Percentiles rank a stretch among this genome's conserved stretches.
Evolutionary conservation across 2,113 vertebrate genomes (phyloP).

Genomic region (Passer domesticus): DNA sequence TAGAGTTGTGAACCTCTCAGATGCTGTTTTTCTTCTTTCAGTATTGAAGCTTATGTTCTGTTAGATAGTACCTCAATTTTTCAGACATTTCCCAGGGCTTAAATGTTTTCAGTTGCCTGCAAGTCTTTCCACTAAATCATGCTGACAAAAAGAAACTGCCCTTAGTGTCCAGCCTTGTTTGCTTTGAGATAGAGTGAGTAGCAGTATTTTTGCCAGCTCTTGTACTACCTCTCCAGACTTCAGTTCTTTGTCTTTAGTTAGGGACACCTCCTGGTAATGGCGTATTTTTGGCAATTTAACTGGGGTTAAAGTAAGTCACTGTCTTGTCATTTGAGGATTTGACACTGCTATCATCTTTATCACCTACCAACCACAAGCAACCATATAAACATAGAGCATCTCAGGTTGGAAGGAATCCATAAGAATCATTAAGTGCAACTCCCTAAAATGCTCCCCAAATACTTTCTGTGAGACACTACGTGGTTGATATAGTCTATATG

Average conservation of each 20-base stretch:
- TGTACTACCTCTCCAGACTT: background rate
- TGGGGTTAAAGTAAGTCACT: background rate
- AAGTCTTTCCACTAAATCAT: background rate
- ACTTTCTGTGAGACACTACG: background rate
- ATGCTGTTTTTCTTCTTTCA: background rate
- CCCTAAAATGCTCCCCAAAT: background rate
- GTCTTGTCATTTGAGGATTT: background rate
- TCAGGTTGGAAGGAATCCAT: background rate
- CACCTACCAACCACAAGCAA: background rate
- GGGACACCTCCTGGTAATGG: background rate
- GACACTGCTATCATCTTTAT: background rate
- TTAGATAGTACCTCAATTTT: background rate
- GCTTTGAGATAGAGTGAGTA: background rate
- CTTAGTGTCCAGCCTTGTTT: background rate
- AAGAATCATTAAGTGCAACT: background rate
- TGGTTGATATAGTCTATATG: background rate
- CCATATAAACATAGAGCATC: background rate
- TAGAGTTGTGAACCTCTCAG: background rate
- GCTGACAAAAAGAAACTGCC: background rate
- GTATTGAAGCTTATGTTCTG: background rate
- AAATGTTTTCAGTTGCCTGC: background rate
- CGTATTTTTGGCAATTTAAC: background rate
- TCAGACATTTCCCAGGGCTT: background rate
- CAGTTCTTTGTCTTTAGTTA: fast-evolving
- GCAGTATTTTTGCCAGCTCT: background rate